Percentiles rank a stretch among this genome's conserved stretches.
These are phyloP conservation scores for Callopanchax toddi DNA, from an alignment of 2,113 vertebrate genomes.

Conservation along the genomic window DNA sequence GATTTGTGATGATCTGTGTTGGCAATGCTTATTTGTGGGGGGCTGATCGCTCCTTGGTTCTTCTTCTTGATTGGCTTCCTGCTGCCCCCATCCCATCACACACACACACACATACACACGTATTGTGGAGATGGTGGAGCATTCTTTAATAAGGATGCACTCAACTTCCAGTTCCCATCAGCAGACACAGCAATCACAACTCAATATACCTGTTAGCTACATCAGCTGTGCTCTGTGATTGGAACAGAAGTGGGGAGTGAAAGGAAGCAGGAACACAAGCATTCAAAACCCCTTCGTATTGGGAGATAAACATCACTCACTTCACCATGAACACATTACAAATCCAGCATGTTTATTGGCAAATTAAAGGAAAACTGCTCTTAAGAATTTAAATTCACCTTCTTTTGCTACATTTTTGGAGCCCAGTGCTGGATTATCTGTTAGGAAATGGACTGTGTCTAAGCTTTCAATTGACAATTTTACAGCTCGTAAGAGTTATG, in stretches of 20 bases:
- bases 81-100: conserved; percentile 11
- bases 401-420: conserved; percentile 28
- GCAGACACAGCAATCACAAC: conserved; percentile 71
- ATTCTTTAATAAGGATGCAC: conserved; percentile 64
- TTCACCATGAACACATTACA: conserved; percentile 9
- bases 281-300: conserved; percentile 3
- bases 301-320: conserved; percentile 1
- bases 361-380: background rate
- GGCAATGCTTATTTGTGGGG: conserved; percentile 62
- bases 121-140: conserved; percentile 19
- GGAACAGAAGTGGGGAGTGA: conserved; percentile 39
- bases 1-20: conserved; percentile 70
- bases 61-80: conserved; percentile 74
- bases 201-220: conserved; percentile 67
- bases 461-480: conserved; percentile 33
- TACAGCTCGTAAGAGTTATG: conserved; percentile 40
- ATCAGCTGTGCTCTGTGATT: conserved; percentile 59
- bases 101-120: conserved; percentile 13
- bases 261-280: conserved; percentile 25
- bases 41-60: conserved; percentile 53
- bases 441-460: conserved; percentile 39
- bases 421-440: conserved; percentile 18
- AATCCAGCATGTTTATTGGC: background rate
- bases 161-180: conserved; percentile 51
- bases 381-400: too few relatives aligned